Evolutionary conservation across 1,140 invertebrate species (phyloP).

Genomic region (Bombus haemorrhoidalis): DNA sequence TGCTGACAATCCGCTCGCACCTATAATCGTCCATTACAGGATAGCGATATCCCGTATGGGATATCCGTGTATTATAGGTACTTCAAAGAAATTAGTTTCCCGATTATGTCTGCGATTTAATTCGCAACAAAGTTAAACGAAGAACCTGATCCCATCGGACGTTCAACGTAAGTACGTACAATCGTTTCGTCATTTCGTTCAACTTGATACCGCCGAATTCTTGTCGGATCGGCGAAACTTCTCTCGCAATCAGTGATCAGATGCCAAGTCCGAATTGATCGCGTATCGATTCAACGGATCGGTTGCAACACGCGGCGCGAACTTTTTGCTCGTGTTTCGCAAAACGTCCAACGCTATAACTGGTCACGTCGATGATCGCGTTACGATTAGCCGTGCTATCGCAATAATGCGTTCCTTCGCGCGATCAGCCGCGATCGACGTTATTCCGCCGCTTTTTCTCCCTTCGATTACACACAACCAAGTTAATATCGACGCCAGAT

Average conservation of each 20-base stretch:
- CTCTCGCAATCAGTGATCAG: neutral
- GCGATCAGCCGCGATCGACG: slow-evolving; percentile 9
- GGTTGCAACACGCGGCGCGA: neutral
- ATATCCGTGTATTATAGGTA: slow-evolving; percentile 5
- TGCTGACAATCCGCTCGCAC: neutral
- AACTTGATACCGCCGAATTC: neutral
- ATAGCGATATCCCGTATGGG: slow-evolving; percentile 6
- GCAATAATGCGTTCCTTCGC: slow-evolving; percentile 19
- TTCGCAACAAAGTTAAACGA: neutral
- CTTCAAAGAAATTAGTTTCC: slow-evolving; percentile 12
- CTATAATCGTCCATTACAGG: slow-evolving; percentile 12
- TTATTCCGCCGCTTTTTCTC: slow-evolving; percentile 7
- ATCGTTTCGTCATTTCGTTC: neutral
- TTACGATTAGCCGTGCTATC: slow-evolving; percentile 33
- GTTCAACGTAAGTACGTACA: neutral
- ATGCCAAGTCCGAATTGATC: slow-evolving; percentile 2
- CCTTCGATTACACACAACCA: neutral
- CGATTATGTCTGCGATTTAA: neutral
- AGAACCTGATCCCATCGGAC: neutral
- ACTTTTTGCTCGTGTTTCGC: slow-evolving; percentile 38
- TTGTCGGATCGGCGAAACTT: neutral
- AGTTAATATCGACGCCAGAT: neutral
- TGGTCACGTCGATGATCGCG: slow-evolving; percentile 25
- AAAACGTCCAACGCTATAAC: slow-evolving; percentile 16
- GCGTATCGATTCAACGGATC: neutral